phyloP scores from a whole-genome alignment of 2,113 vertebrate genomes.

The Mobula birostris region DNA sequence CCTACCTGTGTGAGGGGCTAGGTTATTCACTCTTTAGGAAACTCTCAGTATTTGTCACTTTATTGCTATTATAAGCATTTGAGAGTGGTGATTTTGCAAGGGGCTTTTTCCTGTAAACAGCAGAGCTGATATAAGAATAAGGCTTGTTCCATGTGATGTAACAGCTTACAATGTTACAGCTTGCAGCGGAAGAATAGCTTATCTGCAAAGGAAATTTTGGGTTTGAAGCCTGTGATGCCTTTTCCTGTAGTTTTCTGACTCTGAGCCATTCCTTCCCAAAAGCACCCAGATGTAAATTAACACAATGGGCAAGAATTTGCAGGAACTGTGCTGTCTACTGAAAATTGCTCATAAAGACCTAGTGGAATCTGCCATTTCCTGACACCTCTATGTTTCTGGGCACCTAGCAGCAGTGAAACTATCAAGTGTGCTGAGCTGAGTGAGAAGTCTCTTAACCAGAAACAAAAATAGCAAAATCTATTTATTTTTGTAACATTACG shows the following conservation, averaged over 20 bases:
- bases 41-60: background rate
- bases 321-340: too few relatives aligned
- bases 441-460: too few relatives aligned
- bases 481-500: too few relatives aligned
- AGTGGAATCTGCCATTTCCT: too few relatives aligned
- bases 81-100: background rate
- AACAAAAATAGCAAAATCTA: too few relatives aligned
- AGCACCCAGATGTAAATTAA: background rate
- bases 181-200: too few relatives aligned
- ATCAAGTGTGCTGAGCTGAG: too few relatives aligned
- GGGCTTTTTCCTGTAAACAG: background rate
- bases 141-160: background rate
- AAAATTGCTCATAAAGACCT: too few relatives aligned
- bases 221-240: background rate
- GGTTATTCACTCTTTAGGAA: too few relatives aligned
- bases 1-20: background rate
- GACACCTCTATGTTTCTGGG: too few relatives aligned
- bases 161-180: background rate
- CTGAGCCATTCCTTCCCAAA: background rate
- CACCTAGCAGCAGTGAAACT: too few relatives aligned
- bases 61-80: background rate
- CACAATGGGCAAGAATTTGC: background rate
- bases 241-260: background rate
- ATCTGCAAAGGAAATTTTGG: background rate
- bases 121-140: background rate